Percentiles rank a stretch among this genome's conserved stretches.
Evolutionary conservation across 2,797 vertebrate species (phyloP).

Genomic region (Pempheris klunzingeri): DNA sequence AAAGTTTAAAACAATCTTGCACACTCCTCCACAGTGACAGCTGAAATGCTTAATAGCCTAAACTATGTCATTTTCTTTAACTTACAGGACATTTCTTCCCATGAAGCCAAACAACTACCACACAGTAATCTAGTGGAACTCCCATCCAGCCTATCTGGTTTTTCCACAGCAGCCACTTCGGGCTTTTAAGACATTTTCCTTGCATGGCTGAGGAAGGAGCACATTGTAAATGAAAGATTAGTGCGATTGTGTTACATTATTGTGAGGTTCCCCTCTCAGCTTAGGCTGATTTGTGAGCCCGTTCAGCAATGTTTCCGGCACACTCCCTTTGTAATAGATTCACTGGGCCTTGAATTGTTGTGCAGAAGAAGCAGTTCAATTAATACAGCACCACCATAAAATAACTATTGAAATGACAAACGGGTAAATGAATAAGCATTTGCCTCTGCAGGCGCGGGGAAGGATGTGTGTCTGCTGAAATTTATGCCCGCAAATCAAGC

Average conservation of each 20-base stretch:
- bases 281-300: constrained; percentile 82
- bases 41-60: constrained; percentile 33
- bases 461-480: constrained; percentile 65
- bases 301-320: constrained; percentile 69
- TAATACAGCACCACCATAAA: constrained; percentile 83
- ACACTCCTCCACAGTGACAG: constrained; percentile 24
- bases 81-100: constrained; percentile 9
- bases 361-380: constrained; percentile 83
- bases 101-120: constrained; percentile 29
- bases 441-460: constrained; percentile 55
- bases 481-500: constrained; percentile 74
- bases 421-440: constrained; percentile 80
- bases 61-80: constrained; percentile 38
- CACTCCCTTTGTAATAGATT: constrained; percentile 78
- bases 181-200: constrained; percentile 74
- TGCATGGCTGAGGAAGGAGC: constrained; percentile 75
- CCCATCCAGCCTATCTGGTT: constrained; percentile 48
- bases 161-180: constrained; percentile 51
- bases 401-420: constrained; percentile 85
- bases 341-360: constrained; percentile 81
- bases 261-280: constrained; percentile 76
- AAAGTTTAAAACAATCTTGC: constrained; percentile 26
- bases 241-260: constrained; percentile 81
- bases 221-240: constrained; percentile 82
- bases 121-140: constrained; percentile 37